phyloP scores from a whole-genome alignment of 2,888 invertebrate species.

The Xanthia togata region DNA sequence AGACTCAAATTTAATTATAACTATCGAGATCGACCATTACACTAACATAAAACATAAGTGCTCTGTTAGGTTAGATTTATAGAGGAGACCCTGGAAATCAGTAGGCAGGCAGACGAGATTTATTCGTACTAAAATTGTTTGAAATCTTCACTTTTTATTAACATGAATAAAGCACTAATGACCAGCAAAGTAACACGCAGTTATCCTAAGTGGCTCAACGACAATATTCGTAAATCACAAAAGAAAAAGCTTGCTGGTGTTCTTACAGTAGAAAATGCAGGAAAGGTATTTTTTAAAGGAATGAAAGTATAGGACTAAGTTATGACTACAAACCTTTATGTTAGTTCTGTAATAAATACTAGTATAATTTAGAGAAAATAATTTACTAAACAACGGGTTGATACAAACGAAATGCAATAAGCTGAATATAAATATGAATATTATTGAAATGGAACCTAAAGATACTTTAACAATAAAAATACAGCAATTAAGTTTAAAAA shows the following conservation, averaged over 20 bases:
- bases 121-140: slow-evolving; percentile 48
- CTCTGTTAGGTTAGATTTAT: slow-evolving; percentile 24
- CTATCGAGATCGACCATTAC: slow-evolving; percentile 7
- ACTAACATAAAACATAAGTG: slow-evolving; percentile 41
- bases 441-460: not conserved
- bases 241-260: slow-evolving; percentile 4
- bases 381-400: not conserved
- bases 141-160: slow-evolving; percentile 32
- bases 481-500: slow-evolving; percentile 18
- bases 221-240: not conserved
- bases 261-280: not conserved
- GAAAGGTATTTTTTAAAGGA: not conserved
- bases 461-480: slow-evolving; percentile 9
- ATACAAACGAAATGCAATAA: not conserved
- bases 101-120: slow-evolving; percentile 41
- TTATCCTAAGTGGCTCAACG: not conserved
- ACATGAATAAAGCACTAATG: slow-evolving; percentile 20
- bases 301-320: not conserved
- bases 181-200: not conserved
- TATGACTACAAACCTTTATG: not conserved
- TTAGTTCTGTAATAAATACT: not conserved
- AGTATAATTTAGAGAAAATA: not conserved
- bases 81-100: slow-evolving; percentile 43
- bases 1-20: slow-evolving; percentile 28
- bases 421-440: not conserved